Evolutionary conservation across 2,113 vertebrate species (phyloP), one percentile per base, ranked within the genome.

Genomic region (Caracal caracal): DNA sequence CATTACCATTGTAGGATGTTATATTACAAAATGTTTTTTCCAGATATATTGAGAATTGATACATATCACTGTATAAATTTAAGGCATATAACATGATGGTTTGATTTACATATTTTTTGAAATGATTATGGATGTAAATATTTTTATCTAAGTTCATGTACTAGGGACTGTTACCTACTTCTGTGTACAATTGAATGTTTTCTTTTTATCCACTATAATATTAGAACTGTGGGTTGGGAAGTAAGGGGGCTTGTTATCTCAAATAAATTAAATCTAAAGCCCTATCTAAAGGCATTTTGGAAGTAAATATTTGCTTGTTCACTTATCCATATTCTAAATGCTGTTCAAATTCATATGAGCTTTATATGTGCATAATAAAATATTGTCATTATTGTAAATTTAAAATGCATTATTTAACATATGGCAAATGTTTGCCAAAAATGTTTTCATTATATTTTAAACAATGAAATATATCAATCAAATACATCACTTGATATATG

Each of bases 321-420:
- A 95, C 43, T 81, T 93, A 84, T 95, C 71, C 4, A 28, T 86
- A 79, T 82, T 79, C 37, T 92, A 92, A 93, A 37, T 70, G 37
- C 17, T 94, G 0, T 90, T 90, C 78, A 65, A 78, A 73, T 93
- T 79, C 73, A 86, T 68, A 75, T 79, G 47, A 88, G 20, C 84
- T 92, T 88, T 92, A 19, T 66, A 76, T 79, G 56, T 84, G 73
- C 10, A 92, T 93, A 95, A 90, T 87, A 96, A 95, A 94, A 88
- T 79, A 78, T 17, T 98, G 33, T n/a, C 78, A 97, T 93, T 95
- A 93, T 86, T 85, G 6, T 97, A 6, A 75, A 91, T 92, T 95
- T 94, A 85, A 95, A 95, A 89, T 87, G 59, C 28, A 89, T 91
- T 90, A 90, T 92, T 94, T 85, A 98, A 92, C 70, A 96, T 92